Percentiles rank a stretch among this genome's conserved stretches.
These are phyloP conservation scores for Tipula confusa DNA, from an alignment of 2,888 invertebrate species.

Conservation along the genomic window DNA sequence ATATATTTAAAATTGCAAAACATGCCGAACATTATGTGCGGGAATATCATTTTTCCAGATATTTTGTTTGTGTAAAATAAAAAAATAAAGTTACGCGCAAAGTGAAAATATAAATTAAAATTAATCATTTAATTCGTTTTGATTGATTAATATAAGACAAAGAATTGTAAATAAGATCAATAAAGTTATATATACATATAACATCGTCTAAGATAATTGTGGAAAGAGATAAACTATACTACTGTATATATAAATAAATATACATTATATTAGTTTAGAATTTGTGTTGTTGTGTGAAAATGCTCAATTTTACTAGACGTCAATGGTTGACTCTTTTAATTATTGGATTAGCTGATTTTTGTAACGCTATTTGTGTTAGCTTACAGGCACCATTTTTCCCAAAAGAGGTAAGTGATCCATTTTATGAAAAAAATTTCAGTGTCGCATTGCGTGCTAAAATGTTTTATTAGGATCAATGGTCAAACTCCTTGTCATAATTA, in stretches of 20 bases:
- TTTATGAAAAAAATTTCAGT: too few relatives aligned
- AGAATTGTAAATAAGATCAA: not conserved
- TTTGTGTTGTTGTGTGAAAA: not conserved
- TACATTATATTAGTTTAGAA: too few relatives aligned
- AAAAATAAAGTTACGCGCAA: not conserved
- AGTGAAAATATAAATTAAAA: not conserved
- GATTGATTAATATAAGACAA: not conserved
- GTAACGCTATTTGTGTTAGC: constrained; percentile 78
- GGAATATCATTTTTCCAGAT: not conserved
- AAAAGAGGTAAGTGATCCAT: constrained; percentile 68
- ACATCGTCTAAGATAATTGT: not conserved
- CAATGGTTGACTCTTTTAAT: constrained; percentile 75
- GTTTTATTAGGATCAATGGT: not conserved
- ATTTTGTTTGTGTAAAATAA: not conserved
- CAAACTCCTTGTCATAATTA: not conserved
- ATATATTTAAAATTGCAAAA: not conserved
- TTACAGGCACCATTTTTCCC: constrained; percentile 84
- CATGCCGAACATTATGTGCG: not conserved
- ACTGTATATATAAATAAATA: not conserved
- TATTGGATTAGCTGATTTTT: constrained; percentile 77
- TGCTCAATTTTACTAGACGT: constrained; percentile 59
- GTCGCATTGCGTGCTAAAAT: not conserved
- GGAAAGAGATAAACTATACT: not conserved
- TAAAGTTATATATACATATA: not conserved
- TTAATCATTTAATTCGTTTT: not conserved